Conservation (phyloP, 2,888 invertebrate species). For the Temnothorax rugatulus region DNA sequence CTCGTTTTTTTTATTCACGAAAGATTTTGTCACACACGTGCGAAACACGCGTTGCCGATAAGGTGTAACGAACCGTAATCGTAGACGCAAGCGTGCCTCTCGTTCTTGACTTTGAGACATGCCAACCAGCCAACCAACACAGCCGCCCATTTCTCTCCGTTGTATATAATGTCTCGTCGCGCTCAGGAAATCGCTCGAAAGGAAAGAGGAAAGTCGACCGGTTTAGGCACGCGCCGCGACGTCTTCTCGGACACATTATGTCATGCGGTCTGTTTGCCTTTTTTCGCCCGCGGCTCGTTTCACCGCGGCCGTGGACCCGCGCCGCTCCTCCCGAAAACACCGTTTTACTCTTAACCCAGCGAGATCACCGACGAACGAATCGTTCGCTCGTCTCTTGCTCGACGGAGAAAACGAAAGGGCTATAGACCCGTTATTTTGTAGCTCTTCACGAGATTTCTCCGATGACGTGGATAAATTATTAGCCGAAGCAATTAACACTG, state of each 20-base stretch:
- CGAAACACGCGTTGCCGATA: slow-evolving; percentile 25
- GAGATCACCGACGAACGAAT: slow-evolving; percentile 18
- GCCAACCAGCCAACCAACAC: not conserved
- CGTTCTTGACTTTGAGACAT: slow-evolving; percentile 66
- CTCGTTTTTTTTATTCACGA: slow-evolving; percentile 4
- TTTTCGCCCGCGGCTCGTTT: slow-evolving; percentile 36
- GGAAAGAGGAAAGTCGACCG: slow-evolving; percentile 52
- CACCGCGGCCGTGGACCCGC: not conserved
- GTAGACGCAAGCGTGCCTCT: slow-evolving; percentile 58
- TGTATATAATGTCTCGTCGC: slow-evolving; percentile 3
- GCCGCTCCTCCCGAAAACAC: slow-evolving; percentile 40
- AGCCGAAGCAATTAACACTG: slow-evolving; percentile 25
- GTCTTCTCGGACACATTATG: slow-evolving; percentile 32
- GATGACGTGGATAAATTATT: slow-evolving; percentile 21
- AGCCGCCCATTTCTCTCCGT: slow-evolving; percentile 1
- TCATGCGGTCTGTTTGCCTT: slow-evolving; percentile 32
- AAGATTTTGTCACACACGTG: slow-evolving; percentile 38
- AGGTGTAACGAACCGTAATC: slow-evolving; percentile 66
- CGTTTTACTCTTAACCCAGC: slow-evolving; percentile 51
- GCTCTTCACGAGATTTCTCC: slow-evolving; percentile 23
- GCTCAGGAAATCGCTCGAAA: slow-evolving; percentile 43
- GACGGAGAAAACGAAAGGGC: slow-evolving; percentile 23
- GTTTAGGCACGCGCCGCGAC: slow-evolving; percentile 40
- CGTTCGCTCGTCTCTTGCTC: slow-evolving; percentile 26
- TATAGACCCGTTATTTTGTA: not conserved